These are phyloP conservation scores for Aphrocallistes beatrix DNA, from an alignment of 37 sponge, comb jelly and placozoan genomes.

Conservation along the genomic window DNA sequence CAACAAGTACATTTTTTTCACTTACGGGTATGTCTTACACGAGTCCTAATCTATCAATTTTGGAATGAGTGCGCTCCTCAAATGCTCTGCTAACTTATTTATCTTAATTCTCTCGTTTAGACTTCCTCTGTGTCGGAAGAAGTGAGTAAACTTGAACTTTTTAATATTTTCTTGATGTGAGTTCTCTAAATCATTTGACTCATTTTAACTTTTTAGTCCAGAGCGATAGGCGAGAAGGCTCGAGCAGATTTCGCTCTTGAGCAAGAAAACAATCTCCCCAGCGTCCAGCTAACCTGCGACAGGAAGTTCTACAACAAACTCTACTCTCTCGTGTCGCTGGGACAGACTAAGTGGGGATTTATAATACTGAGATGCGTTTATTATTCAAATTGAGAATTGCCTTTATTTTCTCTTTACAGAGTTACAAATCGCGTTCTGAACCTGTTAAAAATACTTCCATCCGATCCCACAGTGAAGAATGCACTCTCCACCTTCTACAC, in stretches of 20 bases:
- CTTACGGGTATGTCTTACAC: too few relatives aligned
- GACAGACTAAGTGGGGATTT: slow-evolving; percentile 31
- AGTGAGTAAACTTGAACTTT: neutral
- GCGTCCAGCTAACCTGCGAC: slow-evolving; percentile 38
- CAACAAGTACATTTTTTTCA: too few relatives aligned
- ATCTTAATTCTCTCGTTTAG: neutral
- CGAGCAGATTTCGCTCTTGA: slow-evolving; percentile 18
- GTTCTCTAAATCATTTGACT: neutral
- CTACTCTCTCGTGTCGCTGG: slow-evolving; percentile 44
- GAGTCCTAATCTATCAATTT: too few relatives aligned
- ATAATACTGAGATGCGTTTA: neutral
- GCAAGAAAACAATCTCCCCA: slow-evolving; percentile 47
- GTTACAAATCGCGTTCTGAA: slow-evolving; percentile 35
- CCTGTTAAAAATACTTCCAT: slow-evolving; percentile 58
- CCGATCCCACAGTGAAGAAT: slow-evolving; percentile 31
- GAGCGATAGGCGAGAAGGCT: neutral
- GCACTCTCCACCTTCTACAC: slow-evolving; percentile 22
- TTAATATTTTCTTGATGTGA: neutral
- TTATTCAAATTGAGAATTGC: neutral
- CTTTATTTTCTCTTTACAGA: too few relatives aligned
- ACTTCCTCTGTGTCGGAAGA: neutral
- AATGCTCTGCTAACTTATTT: neutral
- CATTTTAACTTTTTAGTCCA: neutral
- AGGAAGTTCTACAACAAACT: slow-evolving; percentile 34
- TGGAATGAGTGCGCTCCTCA: neutral